A percentile compares a stretch with the other conserved stretches of the same genome.
phyloP scores from a whole-genome alignment of 2,113 vertebrate species.

The Myrmophylax atrothorax region DNA sequence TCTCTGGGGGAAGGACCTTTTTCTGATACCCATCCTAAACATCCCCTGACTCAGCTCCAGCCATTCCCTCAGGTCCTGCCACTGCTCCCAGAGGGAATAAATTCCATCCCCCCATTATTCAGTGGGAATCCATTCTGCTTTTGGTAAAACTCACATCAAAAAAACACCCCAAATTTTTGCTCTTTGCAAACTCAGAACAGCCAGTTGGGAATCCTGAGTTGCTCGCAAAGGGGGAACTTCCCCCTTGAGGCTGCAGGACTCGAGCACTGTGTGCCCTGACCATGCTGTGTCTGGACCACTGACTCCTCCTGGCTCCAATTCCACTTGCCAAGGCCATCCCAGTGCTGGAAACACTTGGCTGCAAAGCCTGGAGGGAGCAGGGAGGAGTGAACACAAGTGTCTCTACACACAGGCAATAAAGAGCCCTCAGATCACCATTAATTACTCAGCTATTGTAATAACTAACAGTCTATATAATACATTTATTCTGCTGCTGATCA shows the following conservation, averaged over 20 bases:
- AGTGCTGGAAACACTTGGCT: background rate
- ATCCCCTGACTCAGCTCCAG: background rate
- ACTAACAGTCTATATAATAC: background rate
- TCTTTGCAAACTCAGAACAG: background rate
- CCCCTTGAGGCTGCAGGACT: background rate
- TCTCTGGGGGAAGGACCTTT: background rate
- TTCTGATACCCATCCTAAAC: background rate
- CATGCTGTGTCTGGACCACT: background rate
- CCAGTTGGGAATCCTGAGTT: background rate
- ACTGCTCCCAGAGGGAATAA: background rate
- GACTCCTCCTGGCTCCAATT: background rate
- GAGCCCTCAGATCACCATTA: conserved; percentile 40
- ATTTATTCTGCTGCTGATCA: background rate
- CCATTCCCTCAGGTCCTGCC: background rate
- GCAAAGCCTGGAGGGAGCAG: background rate
- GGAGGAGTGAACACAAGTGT: background rate
- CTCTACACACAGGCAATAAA: conserved; percentile 12
- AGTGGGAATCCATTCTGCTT: background rate
- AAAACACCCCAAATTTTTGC: rapidly evolving
- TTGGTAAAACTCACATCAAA: background rate
- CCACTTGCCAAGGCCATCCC: conserved; percentile 15
- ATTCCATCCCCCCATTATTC: background rate
- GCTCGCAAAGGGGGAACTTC: rapidly evolving
- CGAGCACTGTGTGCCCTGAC: rapidly evolving
- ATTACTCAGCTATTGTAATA: conserved; percentile 11